Percentiles rank a stretch among this genome's conserved stretches.
phyloP scores from a whole-genome alignment of 2,888 invertebrate species.

The Drosophila lacicola region DNA sequence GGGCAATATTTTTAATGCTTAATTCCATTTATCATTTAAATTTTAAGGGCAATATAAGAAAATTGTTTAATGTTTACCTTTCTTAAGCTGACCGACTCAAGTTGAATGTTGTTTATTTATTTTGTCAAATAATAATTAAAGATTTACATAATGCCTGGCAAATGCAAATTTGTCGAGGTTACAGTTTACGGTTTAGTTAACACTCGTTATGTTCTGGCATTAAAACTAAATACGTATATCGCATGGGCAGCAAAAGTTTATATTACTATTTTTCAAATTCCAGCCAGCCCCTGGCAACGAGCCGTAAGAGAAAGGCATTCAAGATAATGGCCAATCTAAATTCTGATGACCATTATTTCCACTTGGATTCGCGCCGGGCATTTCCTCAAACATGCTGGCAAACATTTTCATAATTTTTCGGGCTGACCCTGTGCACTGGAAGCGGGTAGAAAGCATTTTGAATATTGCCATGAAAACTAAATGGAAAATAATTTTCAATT shows the following conservation, averaged over 20 bases:
- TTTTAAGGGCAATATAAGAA: no score
- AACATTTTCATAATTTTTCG: slow-evolving; percentile 49
- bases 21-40: no score
- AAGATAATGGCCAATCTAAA: slow-evolving; percentile 51
- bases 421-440: slow-evolving; percentile 43
- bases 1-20: no score
- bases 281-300: slow-evolving; percentile 18
- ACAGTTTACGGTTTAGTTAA: background rate
- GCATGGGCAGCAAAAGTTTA: slow-evolving; percentile 8
- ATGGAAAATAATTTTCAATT: slow-evolving; percentile 64
- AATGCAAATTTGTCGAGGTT: background rate
- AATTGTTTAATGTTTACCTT: no score
- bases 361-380: slow-evolving; percentile 25
- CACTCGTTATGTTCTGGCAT: slow-evolving; percentile 1
- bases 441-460: slow-evolving; percentile 21
- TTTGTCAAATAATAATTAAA: no score
- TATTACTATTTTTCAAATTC: slow-evolving; percentile 5
- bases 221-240: slow-evolving; percentile 21
- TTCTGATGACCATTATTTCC: slow-evolving; percentile 52
- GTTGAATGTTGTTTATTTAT: no score
- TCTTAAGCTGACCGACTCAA: no score
- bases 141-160: background rate
- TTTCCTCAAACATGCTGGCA: slow-evolving; percentile 32
- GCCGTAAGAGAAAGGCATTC: slow-evolving; percentile 29
- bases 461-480: slow-evolving; percentile 51